These are phyloP conservation scores for Enteromius afrohamiltoni DNA, from an alignment of 2,797 vertebrate species.

Conservation along the genomic window DNA sequence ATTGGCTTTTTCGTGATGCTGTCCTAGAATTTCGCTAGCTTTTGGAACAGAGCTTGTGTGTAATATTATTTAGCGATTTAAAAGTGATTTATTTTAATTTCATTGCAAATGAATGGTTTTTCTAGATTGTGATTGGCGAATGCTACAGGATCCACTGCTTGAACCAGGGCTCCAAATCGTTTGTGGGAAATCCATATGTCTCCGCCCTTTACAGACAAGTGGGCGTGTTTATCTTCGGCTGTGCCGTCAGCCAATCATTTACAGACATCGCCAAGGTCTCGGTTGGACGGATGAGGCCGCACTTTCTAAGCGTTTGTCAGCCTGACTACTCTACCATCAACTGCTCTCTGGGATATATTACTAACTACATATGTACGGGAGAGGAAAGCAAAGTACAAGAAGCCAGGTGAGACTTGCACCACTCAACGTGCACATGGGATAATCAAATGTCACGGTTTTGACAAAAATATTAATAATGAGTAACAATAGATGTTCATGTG, in stretches of 20 bases:
- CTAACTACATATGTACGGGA: constrained; percentile 86
- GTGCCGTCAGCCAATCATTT: constrained; percentile 96
- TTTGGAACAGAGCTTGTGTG: constrained; percentile 11
- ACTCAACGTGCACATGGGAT: not conserved
- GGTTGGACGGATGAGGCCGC: constrained; percentile 93
- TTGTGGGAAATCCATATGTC: constrained; percentile 91
- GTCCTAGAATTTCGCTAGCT: not conserved
- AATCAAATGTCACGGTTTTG: not conserved
- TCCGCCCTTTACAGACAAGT: constrained; percentile 94
- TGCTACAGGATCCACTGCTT: constrained; percentile 93
- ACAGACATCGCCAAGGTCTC: constrained; percentile 99
- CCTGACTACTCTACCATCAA: constrained; percentile 84
- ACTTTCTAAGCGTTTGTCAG: constrained; percentile 88
- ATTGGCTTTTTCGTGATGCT: not conserved
- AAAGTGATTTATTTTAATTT: not conserved
- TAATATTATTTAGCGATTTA: not conserved
- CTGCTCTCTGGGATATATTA: constrained; percentile 90
- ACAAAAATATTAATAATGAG: not conserved
- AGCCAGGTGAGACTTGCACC: constrained; percentile 84
- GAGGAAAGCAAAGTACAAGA: constrained; percentile 85
- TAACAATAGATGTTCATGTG: too few species aligned
- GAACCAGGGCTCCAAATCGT: constrained; percentile 89
- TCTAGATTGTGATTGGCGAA: constrained; percentile 93
- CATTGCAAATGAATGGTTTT: not conserved
- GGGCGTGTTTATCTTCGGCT: constrained; percentile 95